Evolutionary conservation across 2,797 vertebrate genomes (phyloP), one percentile per base, ranked within the genome.

Genomic region (Neosilurus mollespiculum): DNA sequence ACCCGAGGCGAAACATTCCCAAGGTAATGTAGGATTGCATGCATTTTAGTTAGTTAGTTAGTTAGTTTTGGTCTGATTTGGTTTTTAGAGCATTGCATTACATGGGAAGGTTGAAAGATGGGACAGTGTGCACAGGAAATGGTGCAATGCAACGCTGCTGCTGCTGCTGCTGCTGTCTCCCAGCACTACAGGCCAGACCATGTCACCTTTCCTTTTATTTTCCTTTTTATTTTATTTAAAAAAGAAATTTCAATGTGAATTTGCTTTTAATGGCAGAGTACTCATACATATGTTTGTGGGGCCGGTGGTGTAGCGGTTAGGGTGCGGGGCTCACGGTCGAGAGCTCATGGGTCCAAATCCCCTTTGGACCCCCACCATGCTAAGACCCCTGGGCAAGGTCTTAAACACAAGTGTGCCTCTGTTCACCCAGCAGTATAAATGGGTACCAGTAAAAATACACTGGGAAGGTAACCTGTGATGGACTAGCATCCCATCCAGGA

Each of bases 131-230:
- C 79, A 49, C 59, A 66, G 86, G 84, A 87, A 93, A 91, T 93
- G 93, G 90, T 94, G 93, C 93, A 94, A 65, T 92, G 92, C 93
- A 92, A 92, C 91, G 91, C 87, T 86, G 78, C 61, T 76, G 30
- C 30, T 30, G 30, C 30, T 30, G 30, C 30, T 30, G 91, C 87
- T 86, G 78, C 61, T 76, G 83, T 77, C 64, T 72, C 65, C 26
- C 76, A 77, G 83, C 85, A 62, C 80, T 71, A 79, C 78, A 86
- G 87, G 86, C 87, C 85, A 79, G 72, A 88, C 76, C 72, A 86
- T 73, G 78, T 83, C 76, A 84, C 71, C 87, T 76, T 66, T 80
- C 81, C 24, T 43, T 43, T 8, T 43, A 8, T 43, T 43, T 43
- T 43, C 43, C 4, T 43, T 43, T 43, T 43, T 4, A 43, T 43